Conservation (phyloP, 2,113 vertebrate genomes). For the Hemiprocne comata region DNA sequence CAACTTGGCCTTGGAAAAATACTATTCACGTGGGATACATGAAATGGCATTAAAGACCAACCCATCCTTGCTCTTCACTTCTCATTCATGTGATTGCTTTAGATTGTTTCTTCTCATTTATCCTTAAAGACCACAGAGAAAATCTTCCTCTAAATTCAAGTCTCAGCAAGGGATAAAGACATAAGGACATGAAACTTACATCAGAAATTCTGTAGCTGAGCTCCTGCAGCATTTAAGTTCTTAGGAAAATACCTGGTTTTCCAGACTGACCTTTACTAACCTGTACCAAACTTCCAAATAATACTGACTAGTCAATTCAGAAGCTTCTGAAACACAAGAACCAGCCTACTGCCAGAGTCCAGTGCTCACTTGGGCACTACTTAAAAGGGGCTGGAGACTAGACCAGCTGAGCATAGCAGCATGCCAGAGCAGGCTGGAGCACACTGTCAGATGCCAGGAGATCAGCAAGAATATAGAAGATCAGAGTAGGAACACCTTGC, state of each 20-base stretch:
- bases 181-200: neutral
- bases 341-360: neutral
- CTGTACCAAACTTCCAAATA: neutral
- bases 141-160: conserved; percentile 17
- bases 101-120: neutral
- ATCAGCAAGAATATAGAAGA: neutral
- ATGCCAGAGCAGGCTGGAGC: neutral
- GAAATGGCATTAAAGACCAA: neutral
- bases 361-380: neutral
- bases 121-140: no score
- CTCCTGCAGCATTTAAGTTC: neutral
- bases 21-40: neutral
- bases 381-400: neutral
- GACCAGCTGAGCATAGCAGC: neutral
- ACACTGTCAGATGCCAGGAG: neutral
- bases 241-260: neutral
- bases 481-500: neutral
- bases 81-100: neutral
- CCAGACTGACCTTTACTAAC: neutral
- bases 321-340: neutral
- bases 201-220: conserved; percentile 19
- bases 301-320: neutral
- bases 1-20: neutral
- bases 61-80: neutral
- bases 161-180: conserved; percentile 26